A percentile compares a stretch with the other conserved stretches of the same genome.
These are phyloP conservation scores for Pseudorectes ferrugineus DNA, from an alignment of 2,113 vertebrate genomes.

Conservation along the genomic window DNA sequence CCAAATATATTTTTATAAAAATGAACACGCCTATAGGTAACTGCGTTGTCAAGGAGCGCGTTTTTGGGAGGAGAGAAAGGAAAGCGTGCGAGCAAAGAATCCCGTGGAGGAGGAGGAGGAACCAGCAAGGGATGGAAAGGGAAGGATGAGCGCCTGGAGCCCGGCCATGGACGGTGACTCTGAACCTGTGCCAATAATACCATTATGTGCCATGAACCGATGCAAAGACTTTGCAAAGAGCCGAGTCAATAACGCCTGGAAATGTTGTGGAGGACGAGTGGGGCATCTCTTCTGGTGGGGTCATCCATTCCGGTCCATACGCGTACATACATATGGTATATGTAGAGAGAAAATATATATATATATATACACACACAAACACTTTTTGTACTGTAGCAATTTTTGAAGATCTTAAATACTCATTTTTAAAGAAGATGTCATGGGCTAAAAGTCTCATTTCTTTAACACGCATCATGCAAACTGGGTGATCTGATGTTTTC, in stretches of 20 bases:
- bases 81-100: background rate
- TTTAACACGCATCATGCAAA: slow-evolving; percentile 58
- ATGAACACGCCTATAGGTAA: slow-evolving; percentile 74
- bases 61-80: slow-evolving; percentile 48
- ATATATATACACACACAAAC: slow-evolving; percentile 60
- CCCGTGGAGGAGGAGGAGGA: background rate
- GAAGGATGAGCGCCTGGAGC: slow-evolving; percentile 38
- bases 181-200: slow-evolving; percentile 99
- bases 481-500: slow-evolving; percentile 66
- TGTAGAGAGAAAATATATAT: slow-evolving; percentile 60
- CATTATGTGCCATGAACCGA: slow-evolving; percentile 97
- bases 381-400: slow-evolving; percentile 79
- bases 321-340: slow-evolving; percentile 60
- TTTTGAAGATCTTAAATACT: slow-evolving; percentile 77
- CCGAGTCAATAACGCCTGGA: background rate
- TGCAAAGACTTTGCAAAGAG: slow-evolving; percentile 65
- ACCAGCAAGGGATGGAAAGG: background rate
- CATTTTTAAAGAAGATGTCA: slow-evolving; percentile 73
- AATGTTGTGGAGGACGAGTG: slow-evolving; percentile 28
- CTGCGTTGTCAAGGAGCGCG: slow-evolving; percentile 51
- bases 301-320: slow-evolving; percentile 68
- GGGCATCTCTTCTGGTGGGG: slow-evolving; percentile 64
- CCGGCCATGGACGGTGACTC: slow-evolving; percentile 78
- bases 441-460: slow-evolving; percentile 64
- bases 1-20: slow-evolving; percentile 99